phyloP scores from a whole-genome alignment of 2,797 vertebrate genomes.

The Rhabdomys pumilio region DNA sequence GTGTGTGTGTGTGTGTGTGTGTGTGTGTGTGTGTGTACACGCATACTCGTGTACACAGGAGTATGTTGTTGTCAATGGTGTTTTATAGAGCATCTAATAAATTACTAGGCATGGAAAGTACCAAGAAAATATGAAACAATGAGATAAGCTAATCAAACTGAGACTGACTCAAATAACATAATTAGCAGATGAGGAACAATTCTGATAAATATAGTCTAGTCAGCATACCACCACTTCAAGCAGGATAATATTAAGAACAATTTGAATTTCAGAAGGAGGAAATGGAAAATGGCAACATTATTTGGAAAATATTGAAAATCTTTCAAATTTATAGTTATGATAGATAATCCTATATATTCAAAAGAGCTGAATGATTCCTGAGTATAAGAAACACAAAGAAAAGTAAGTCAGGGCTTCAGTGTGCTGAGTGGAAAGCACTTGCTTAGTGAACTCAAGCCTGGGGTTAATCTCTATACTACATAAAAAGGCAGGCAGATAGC shows the following conservation, averaged over 20 bases:
- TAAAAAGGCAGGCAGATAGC: background rate
- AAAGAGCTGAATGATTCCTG: background rate
- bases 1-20: background rate
- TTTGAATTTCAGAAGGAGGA: background rate
- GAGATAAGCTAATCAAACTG: background rate
- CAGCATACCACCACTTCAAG: background rate
- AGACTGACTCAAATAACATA: background rate
- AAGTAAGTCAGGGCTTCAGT: background rate
- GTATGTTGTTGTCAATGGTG: background rate
- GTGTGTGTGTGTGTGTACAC: too few species aligned
- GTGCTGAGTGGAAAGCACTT: background rate
- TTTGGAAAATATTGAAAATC: background rate
- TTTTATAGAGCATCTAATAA: background rate
- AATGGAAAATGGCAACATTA: background rate
- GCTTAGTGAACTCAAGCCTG: background rate
- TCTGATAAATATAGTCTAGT: background rate
- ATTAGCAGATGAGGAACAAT: conserved; percentile 3
- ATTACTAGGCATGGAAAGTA: background rate
- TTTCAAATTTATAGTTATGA: background rate
- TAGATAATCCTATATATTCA: background rate
- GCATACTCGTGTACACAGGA: background rate
- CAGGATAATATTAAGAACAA: background rate
- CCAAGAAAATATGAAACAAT: background rate
- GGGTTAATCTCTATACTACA: background rate
- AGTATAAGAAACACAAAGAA: background rate